Conservation (phyloP, 2,797 vertebrate species). For the Trichosurus vulpecula region DNA sequence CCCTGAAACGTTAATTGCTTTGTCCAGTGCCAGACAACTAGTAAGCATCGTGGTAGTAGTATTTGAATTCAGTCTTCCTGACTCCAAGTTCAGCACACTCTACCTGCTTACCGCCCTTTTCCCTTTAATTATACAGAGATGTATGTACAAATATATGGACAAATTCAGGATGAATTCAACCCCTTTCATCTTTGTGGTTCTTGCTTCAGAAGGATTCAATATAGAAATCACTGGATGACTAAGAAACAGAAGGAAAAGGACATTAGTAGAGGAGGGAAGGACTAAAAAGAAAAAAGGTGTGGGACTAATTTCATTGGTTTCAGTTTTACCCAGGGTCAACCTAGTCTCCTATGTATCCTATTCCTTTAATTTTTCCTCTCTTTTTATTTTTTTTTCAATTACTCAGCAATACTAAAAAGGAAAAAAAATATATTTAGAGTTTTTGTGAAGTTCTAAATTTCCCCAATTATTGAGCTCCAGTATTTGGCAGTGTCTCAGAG, state of each 20-base stretch:
- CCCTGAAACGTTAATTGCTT: neutral
- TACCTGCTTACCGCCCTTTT: neutral
- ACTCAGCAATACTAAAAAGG: slow-evolving; percentile 1
- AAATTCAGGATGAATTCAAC: neutral
- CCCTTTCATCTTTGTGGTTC: neutral
- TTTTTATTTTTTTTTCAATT: neutral
- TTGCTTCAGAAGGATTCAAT: neutral
- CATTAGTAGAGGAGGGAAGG: neutral
- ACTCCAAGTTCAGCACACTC: neutral
- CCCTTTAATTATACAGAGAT: neutral
- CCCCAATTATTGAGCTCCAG: slow-evolving; percentile 43
- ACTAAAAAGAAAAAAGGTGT: neutral
- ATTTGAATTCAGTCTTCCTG: neutral
- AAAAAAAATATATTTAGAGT: slow-evolving; percentile 44
- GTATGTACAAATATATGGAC: too few species aligned
- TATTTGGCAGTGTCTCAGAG: slow-evolving; percentile 50
- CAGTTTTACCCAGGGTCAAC: neutral
- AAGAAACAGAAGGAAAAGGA: neutral
- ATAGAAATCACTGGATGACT: accelerated
- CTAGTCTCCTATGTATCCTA: neutral
- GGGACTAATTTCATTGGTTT: neutral
- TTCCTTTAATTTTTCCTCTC: slow-evolving; percentile 16
- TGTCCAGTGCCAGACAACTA: neutral
- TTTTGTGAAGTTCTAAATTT: slow-evolving; percentile 52
- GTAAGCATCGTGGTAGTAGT: neutral